A percentile compares a stretch with the other conserved stretches of the same genome.
phyloP scores from a whole-genome alignment of 2,888 invertebrate species.

The Tinea trinotella region DNA sequence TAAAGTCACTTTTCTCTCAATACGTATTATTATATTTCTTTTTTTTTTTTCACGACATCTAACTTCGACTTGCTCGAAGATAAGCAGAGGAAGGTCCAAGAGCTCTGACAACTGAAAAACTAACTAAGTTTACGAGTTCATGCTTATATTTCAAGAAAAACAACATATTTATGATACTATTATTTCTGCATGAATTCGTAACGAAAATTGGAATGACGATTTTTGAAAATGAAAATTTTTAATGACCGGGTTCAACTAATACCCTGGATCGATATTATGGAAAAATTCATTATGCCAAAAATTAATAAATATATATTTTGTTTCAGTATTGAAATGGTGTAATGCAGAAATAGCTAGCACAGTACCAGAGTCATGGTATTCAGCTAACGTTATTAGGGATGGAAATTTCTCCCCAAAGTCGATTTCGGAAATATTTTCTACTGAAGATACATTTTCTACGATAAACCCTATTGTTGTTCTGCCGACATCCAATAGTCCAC shows the following conservation, averaged over 20 bases:
- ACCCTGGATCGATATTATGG: too few species aligned
- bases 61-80: too few species aligned
- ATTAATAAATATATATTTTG: slow-evolving; percentile 17
- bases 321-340: slow-evolving; percentile 63
- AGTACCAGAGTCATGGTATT: slow-evolving; percentile 48
- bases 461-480: slow-evolving; percentile 40
- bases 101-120: too few species aligned
- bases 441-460: slow-evolving; percentile 39
- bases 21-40: too few species aligned
- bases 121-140: too few species aligned
- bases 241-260: background rate
- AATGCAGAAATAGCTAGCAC: slow-evolving; percentile 47
- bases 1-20: too few species aligned
- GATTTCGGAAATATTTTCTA: slow-evolving; percentile 53
- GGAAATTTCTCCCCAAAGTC: slow-evolving; percentile 49
- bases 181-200: background rate
- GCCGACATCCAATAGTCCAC: slow-evolving; percentile 18
- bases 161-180: background rate
- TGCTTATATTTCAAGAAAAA: too few species aligned
- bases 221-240: background rate
- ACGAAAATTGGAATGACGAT: too few species aligned
- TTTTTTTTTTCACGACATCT: too few species aligned
- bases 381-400: slow-evolving; percentile 55
- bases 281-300: too few species aligned
- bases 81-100: too few species aligned